These are phyloP conservation scores for Perdita meconis DNA, from an alignment of 2,888 invertebrate genomes.

Conservation along the genomic window DNA sequence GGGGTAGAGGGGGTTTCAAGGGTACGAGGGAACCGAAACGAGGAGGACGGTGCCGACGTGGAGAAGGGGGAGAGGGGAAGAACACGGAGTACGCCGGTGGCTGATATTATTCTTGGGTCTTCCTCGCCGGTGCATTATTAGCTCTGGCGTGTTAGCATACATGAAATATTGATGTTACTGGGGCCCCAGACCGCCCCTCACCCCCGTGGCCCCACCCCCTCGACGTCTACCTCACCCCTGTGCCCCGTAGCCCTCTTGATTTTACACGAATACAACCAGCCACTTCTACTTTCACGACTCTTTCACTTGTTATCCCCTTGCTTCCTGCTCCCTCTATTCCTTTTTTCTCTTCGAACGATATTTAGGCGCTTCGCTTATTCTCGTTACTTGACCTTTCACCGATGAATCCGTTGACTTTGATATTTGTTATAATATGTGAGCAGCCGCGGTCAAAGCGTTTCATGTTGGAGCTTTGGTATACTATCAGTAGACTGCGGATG, in stretches of 20 bases:
- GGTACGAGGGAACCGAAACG: constrained; percentile 7
- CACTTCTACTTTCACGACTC: constrained; percentile 24
- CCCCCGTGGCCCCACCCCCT: background rate
- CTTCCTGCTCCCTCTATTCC: constrained; percentile 5
- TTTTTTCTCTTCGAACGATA: constrained; percentile 14
- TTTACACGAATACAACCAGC: constrained; percentile 57
- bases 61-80: constrained; percentile 41
- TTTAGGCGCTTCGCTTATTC: constrained; percentile 22
- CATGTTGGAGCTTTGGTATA: too few species aligned
- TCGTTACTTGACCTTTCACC: background rate
- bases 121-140: constrained; percentile 83
- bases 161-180: constrained; percentile 84
- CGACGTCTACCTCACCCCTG: constrained; percentile 28
- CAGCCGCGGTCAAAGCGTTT: too few species aligned
- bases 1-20: constrained; percentile 12
- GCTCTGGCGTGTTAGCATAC: constrained; percentile 84
- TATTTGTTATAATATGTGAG: too few species aligned
- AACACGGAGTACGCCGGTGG: constrained; percentile 67
- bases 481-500: too few species aligned
- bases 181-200: constrained; percentile 46
- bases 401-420: constrained; percentile 11
- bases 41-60: constrained; percentile 29
- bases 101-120: constrained; percentile 84
- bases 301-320: constrained; percentile 34
- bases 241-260: constrained; percentile 25